phyloP scores from a whole-genome alignment of 2,797 vertebrate species.

The Australoheros facetus region DNA sequence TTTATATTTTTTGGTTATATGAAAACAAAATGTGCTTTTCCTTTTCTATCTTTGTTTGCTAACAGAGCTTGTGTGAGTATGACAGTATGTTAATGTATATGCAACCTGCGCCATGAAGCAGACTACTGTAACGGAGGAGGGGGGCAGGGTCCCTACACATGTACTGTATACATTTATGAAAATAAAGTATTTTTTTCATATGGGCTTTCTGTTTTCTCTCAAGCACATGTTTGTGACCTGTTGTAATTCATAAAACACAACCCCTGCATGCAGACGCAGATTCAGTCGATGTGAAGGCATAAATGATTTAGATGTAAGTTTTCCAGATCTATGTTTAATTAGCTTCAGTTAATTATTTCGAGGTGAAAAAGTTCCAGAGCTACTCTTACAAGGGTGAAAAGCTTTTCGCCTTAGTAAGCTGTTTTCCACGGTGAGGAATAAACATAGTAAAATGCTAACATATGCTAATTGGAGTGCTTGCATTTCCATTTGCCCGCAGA shows the following conservation, averaged over 20 bases:
- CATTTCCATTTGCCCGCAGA: conserved; percentile 80
- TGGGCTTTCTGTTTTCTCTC: conserved; percentile 8
- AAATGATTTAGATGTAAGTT: conserved; percentile 42
- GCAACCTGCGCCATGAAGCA: conserved; percentile 69
- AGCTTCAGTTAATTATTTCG: conserved; percentile 64
- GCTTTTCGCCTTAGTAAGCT: conserved; percentile 74
- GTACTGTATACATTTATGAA: conserved; percentile 80
- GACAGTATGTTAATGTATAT: conserved; percentile 65
- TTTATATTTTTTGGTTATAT: conserved; percentile 64
- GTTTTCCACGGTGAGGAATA: conserved; percentile 72
- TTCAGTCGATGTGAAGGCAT: not conserved
- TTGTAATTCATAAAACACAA: not conserved
- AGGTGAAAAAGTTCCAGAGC: conserved; percentile 64
- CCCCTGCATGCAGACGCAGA: not conserved
- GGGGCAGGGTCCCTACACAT: conserved; percentile 46
- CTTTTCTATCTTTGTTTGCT: conserved; percentile 52
- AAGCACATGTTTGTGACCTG: not conserved
- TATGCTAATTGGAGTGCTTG: conserved; percentile 81
- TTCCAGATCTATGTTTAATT: conserved; percentile 56
- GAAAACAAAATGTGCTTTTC: conserved; percentile 16
- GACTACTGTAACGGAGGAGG: conserved; percentile 46
- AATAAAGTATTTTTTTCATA: conserved; percentile 85
- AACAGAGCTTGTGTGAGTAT: conserved; percentile 67
- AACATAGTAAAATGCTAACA: conserved; percentile 81
- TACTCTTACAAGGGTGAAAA: conserved; percentile 45